Evolutionary conservation across 2,888 invertebrate species (phyloP), one percentile per base, ranked within the genome.

Genomic region (Entomobrya proxima): DNA sequence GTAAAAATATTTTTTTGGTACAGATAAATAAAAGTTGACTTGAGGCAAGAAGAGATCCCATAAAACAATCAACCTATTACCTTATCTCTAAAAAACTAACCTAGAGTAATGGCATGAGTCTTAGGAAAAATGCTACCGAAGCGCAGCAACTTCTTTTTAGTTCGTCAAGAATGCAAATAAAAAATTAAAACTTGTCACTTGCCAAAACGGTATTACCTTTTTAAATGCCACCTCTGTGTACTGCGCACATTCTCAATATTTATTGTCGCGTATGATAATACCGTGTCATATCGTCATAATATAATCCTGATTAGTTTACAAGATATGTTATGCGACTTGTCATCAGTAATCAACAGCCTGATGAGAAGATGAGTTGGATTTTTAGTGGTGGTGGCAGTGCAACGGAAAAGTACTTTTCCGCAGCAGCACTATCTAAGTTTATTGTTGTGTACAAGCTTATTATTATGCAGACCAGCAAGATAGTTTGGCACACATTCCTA

Each of bases 401-500:
- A n/a, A 15, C 32, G 61, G 61, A 61, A 15, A 21, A 9, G 61
- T 5, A 37, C 37, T 7, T 64, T 55, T 24, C 24, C 3, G 9
- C 27, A 15, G 11, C 13, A 27, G 55, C n/a, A 7, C 3, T 61
- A 15, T 15, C 18, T 30, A n/a, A 32, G 9, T 30, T 21, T 64
- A 37, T 64, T 64, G 35, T 18, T 64, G 11, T n/a, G 9, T 35
- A 67, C 67, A 50, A 11, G 47, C 74, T 74, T 74, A 74, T 74
- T 74, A 74, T 50, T 74, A 74, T 74, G 74, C 74, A 74, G 74
- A 74, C 32, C 74, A 74, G 30, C 7, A 32, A 72, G 27, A 74
- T 74, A 50, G 74, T 74, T 74, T 74, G 74, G 74, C 74, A 74
- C 50, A 74, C 74, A 74, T 74, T 50, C 32, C 9, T 74, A 5